Base-by-base conservation (phyloP, 2,113 vertebrate genomes). In the Podarcis cretensis region DNA sequence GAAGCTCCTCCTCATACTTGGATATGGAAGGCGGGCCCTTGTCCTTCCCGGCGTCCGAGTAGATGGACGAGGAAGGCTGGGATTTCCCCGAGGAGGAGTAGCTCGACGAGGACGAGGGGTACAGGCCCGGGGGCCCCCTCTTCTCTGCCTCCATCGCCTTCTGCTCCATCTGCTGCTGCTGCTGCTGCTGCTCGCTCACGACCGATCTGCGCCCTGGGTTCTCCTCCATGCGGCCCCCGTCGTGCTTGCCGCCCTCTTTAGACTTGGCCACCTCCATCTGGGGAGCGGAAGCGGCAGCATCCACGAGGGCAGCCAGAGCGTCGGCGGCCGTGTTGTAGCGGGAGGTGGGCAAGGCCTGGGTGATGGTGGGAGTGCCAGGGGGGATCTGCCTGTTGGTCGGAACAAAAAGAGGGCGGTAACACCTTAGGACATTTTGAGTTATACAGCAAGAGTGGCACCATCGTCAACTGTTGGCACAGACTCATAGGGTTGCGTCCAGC, bases 1-100 rank as follows among this genome's bases (percentile, higher is more conserved):
- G 97, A 91, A 99, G 97, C 97, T 99, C 99, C 96, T 99, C 98
- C 95, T 99, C 98, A 74, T 99, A 99, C 95, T 98, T 98, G 54
- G 98, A 98, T 96, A 99, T 99, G 91, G 98, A 98, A 92, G 98
- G 98, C 79, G 98, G 98, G 89, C 96, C 97, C 96, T 99, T 99
- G 80, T 99, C 99, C 95, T 99, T 99, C 90, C 95, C 96, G 86
- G 97, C 97, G 83, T 99, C 98, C 25, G 98, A 94, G 94, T 98
- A 99, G 80, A 95, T 96, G 82, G 98, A 92, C 74, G 98, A 95
- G 81, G 97, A 93, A 40, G 93, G 74, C 90, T 96, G 98, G 90
- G 97, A 95, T 94, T 99, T 99, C 89, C 98, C 97, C 89, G 97
- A 97, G 88, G 97, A 97, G 95, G 97, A 96, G 87, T 96, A 97